Conservation (phyloP, 1,140 invertebrate species). For the Ladona fulva region DNA sequence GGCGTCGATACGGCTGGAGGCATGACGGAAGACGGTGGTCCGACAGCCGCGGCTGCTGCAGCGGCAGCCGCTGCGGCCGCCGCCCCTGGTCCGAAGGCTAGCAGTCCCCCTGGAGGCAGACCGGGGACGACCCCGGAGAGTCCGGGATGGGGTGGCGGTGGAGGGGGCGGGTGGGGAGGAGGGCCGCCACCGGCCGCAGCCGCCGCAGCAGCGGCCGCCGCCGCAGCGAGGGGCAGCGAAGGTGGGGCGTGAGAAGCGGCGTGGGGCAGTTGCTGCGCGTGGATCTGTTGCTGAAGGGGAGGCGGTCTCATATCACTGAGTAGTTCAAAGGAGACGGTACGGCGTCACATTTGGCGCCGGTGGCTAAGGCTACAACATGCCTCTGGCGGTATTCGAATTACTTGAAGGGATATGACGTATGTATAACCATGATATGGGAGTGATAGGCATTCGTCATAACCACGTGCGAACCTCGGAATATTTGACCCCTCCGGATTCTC, state of each 20-base stretch:
- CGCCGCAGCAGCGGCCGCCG: conserved; percentile 30
- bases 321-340: background rate
- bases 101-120: background rate
- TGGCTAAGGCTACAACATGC: too few relatives aligned
- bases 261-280: conserved; percentile 46
- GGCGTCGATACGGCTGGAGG: conserved; percentile 17
- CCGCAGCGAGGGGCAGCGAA: conserved; percentile 20
- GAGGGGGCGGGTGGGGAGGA: background rate
- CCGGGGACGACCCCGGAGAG: background rate
- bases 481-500: too few relatives aligned
- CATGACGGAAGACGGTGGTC: conserved; percentile 26
- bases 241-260: conserved; percentile 27
- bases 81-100: conserved; percentile 24
- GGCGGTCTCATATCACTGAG: background rate
- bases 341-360: background rate
- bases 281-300: conserved; percentile 46
- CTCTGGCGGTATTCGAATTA: too few relatives aligned
- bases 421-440: too few relatives aligned
- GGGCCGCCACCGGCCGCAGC: background rate
- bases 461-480: too few relatives aligned
- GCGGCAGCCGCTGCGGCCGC: conserved; percentile 25
- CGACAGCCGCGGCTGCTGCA: conserved; percentile 21
- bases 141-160: background rate
- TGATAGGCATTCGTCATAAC: too few relatives aligned
- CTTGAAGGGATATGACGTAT: too few relatives aligned